Evolutionary conservation across 2,888 invertebrate genomes (phyloP).

Genomic region (Andrena flavipes): DNA sequence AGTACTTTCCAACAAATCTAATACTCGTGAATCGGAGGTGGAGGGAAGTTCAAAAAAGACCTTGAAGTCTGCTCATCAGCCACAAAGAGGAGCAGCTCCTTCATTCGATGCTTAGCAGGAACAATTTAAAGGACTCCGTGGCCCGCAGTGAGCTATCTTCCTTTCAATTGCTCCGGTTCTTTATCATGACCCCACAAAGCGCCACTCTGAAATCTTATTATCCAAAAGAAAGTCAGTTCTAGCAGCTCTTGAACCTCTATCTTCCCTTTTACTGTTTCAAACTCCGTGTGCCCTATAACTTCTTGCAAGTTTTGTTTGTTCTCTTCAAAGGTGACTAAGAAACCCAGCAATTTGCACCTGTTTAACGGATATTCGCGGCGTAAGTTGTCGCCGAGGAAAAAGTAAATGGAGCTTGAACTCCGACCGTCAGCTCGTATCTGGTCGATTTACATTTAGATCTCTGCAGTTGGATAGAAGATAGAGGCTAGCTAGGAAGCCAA

Average conservation of each 20-base stretch:
- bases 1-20: background rate
- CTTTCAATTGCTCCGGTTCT: background rate
- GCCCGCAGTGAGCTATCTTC: background rate
- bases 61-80: background rate
- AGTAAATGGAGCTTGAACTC: background rate
- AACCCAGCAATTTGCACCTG: slow-evolving; percentile 5
- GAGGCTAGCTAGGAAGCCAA: background rate
- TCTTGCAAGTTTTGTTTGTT: background rate
- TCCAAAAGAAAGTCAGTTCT: slow-evolving; percentile 11
- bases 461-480: background rate
- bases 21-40: background rate
- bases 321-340: background rate
- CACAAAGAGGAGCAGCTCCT: background rate
- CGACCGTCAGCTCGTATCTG: slow-evolving; percentile 2
- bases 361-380: background rate
- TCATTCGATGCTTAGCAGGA: background rate
- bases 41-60: background rate
- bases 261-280: background rate
- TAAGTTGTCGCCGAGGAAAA: slow-evolving; percentile 1
- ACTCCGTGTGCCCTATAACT: background rate
- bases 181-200: slow-evolving; percentile 4
- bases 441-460: slow-evolving; percentile 20
- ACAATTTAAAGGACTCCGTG: slow-evolving; percentile 6
- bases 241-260: background rate
- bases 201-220: slow-evolving; percentile 37